Conservation (phyloP, 2,797 vertebrate genomes). For the Ctenopoma kingsleyae region DNA sequence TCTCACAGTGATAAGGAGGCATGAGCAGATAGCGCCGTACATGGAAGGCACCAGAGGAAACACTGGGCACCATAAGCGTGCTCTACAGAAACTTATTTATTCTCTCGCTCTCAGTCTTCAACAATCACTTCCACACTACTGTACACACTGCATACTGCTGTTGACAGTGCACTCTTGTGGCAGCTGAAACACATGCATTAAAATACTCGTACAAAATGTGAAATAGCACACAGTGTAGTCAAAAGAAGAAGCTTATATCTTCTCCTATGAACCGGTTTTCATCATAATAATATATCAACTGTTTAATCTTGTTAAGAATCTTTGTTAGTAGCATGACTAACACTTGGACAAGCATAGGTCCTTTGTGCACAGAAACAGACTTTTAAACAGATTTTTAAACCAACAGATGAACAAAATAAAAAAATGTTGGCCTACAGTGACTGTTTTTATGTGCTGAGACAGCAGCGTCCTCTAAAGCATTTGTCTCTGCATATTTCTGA, state of each 20-base stretch:
- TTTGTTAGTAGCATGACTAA: neutral
- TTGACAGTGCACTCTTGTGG: slow-evolving; percentile 31
- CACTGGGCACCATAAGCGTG: neutral
- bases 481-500: neutral
- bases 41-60: slow-evolving; percentile 39
- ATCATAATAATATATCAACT: neutral
- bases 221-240: neutral
- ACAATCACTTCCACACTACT: neutral
- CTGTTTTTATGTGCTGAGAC: neutral
- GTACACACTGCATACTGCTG: neutral
- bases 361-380: neutral
- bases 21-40: slow-evolving; percentile 48
- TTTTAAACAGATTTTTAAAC: neutral
- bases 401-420: neutral
- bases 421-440: neutral
- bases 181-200: neutral
- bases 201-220: neutral
- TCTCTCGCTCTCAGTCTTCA: neutral
- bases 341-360: neutral
- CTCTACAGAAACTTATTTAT: slow-evolving; percentile 4
- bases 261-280: neutral
- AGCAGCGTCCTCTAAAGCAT: neutral
- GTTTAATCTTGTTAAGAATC: neutral
- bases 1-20: slow-evolving; percentile 62
- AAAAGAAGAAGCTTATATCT: neutral